A percentile compares a stretch with the other conserved stretches of the same genome.
phyloP scores from a whole-genome alignment of 2,888 invertebrate species.

The Protonemura montana region DNA sequence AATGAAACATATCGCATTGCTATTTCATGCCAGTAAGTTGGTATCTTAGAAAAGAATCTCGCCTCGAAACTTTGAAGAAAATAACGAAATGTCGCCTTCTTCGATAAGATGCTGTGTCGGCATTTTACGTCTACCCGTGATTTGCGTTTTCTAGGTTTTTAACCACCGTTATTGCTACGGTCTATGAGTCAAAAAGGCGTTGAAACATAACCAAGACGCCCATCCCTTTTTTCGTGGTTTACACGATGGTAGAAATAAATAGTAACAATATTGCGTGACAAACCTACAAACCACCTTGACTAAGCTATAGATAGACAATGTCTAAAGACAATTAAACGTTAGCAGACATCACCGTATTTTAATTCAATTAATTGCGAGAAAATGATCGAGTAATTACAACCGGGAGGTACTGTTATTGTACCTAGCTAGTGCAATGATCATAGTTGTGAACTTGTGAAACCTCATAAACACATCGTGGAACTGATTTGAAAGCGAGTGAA shows the following conservation, averaged over 20 bases:
- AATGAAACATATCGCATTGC: neutral
- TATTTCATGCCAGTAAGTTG: neutral
- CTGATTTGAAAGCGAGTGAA: neutral
- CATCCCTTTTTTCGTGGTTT: neutral
- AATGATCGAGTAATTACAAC: neutral
- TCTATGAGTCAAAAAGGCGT: constrained; percentile 12
- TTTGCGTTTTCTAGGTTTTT: neutral
- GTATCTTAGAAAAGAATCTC: neutral
- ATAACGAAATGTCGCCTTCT: no score
- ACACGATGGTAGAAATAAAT: neutral
- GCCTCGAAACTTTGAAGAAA: neutral
- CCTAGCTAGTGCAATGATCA: neutral
- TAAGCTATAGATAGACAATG: neutral
- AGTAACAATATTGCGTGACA: neutral
- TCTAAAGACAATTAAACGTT: neutral
- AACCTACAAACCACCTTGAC: neutral
- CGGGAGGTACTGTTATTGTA: neutral
- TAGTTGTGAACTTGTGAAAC: neutral
- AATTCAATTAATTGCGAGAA: constrained; percentile 5
- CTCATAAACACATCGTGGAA: neutral
- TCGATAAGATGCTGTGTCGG: neutral
- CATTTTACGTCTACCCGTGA: neutral
- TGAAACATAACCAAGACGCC: neutral
- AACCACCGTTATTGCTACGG: neutral
- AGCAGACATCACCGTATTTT: neutral